Evolutionary conservation across 1,140 invertebrate genomes (phyloP), one percentile per base, ranked within the genome.

Genomic region (Drosophila trapezifrons): DNA sequence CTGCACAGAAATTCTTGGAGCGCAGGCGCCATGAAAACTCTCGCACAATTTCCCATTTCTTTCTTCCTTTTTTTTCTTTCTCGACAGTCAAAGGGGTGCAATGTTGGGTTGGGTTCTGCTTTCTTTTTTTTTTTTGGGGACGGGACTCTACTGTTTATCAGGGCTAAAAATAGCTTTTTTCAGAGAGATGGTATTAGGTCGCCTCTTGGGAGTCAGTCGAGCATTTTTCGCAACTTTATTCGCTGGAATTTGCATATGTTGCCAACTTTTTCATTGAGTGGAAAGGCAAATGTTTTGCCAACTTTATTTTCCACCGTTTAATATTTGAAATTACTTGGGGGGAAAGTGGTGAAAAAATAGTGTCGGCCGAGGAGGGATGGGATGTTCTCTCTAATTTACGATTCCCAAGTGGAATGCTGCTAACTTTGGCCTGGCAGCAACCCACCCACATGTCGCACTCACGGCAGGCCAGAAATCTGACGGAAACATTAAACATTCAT

Each of bases 401-500:
- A 38, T 65, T 2, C 27, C 35, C 29, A 47, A 40, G 43, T 25
- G 64, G 35, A 64, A 69, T 65, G 45, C 27, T 32, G 47, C 47
- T 10, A 47, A 18, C 25, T 18, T 51, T 59, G 62, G 55, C 54
- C 51, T 35, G 35, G 46, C 37, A 29, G 18, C 45, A 49, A n/a
- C 67, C 65, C 67, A 71, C 67, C 32, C 67, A n/a, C 25, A n/a
- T 70, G 66, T 35, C 67, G 29, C 66, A 43, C 65, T 64, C 40
- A 37, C n/a, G 42, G 43, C 18, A 37, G 20, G 20, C 22, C 20
- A 47, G 38, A 20, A 64, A 49, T 71, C 49, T 76, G 79, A 79
- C 84, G 72, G 84, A 89, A 89, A 89, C 80, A 86, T 86, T 86
- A 89, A 89, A 79, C 65, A 86, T 89, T 86, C 83, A 84, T 84